Percentiles rank a stretch among this genome's conserved stretches.
phyloP scores from a whole-genome alignment of 2,113 vertebrate genomes.

The Colius striatus region DNA sequence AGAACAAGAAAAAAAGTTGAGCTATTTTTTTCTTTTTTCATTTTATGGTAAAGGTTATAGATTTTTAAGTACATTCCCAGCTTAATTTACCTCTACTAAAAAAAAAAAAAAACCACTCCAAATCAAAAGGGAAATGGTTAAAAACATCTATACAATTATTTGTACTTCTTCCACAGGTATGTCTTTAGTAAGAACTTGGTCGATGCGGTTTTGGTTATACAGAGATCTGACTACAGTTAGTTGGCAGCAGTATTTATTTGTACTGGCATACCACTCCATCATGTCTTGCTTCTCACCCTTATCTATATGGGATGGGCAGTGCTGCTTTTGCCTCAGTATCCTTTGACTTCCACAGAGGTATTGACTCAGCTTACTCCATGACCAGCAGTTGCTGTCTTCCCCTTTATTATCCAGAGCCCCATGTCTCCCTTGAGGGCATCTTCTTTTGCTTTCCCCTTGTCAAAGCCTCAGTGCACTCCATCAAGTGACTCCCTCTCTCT shows the following conservation, averaged over 20 bases:
- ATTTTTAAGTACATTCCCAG: not conserved
- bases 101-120: not conserved
- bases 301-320: not conserved
- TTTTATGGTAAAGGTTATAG: not conserved
- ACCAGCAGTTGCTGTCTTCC: not conserved
- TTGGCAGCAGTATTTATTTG: not conserved
- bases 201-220: not conserved
- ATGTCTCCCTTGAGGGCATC: fast-evolving
- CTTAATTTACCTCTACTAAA: not conserved
- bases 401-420: not conserved
- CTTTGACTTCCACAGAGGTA: not conserved
- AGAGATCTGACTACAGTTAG: not conserved
- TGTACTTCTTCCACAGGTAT: not conserved
- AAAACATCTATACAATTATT: not conserved
- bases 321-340: not conserved
- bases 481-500: not conserved
- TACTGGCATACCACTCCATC: not conserved
- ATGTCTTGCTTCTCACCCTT: not conserved
- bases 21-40: not conserved
- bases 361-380: not conserved
- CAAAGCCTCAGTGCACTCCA: not conserved
- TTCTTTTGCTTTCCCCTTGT: not conserved
- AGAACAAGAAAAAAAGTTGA: not conserved
- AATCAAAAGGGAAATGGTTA: not conserved
- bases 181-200: not conserved